Evolutionary conservation across 2,888 invertebrate genomes (phyloP).

Genomic region (Lymantria monacha): DNA sequence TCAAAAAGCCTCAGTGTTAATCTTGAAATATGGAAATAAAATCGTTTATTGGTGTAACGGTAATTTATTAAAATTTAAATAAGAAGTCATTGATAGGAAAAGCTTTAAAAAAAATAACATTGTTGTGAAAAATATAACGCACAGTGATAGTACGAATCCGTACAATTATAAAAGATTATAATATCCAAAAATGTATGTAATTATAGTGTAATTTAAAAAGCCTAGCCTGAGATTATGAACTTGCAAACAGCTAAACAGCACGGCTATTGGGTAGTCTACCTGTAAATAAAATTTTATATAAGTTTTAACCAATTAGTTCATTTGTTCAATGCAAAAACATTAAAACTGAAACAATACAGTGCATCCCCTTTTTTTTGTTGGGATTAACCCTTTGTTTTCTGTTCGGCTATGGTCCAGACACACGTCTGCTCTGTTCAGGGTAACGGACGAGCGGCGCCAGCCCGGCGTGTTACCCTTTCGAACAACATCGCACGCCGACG

Average conservation of each 20-base stretch:
- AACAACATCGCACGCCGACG: too few species aligned
- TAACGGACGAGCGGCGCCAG: too few species aligned
- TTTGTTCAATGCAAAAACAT: too few species aligned
- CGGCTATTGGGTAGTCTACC: conserved; percentile 52
- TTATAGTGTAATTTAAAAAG: conserved; percentile 41
- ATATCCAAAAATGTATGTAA: neutral
- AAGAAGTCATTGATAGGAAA: conserved; percentile 32
- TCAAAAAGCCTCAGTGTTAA: neutral
- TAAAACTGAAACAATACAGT: too few species aligned
- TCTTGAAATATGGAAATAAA: neutral
- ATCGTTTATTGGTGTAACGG: conserved; percentile 17
- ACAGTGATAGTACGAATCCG: conserved; percentile 25
- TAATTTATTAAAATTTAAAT: conserved; percentile 22
- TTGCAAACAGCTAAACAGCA: conserved; percentile 40
- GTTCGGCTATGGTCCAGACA: too few species aligned
- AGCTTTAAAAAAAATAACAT: conserved; percentile 39
- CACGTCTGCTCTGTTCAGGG: too few species aligned
- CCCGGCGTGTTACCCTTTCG: too few species aligned
- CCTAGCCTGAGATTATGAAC: conserved; percentile 54
- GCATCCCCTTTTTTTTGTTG: too few species aligned
- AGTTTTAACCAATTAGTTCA: neutral
- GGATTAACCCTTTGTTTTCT: too few species aligned
- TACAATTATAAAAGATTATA: conserved; percentile 17
- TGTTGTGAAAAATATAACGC: conserved; percentile 39
- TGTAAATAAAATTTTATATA: conserved; percentile 35